These are phyloP conservation scores for Rhadina sibilatrix DNA, from an alignment of 2,113 vertebrate genomes.

Conservation along the genomic window DNA sequence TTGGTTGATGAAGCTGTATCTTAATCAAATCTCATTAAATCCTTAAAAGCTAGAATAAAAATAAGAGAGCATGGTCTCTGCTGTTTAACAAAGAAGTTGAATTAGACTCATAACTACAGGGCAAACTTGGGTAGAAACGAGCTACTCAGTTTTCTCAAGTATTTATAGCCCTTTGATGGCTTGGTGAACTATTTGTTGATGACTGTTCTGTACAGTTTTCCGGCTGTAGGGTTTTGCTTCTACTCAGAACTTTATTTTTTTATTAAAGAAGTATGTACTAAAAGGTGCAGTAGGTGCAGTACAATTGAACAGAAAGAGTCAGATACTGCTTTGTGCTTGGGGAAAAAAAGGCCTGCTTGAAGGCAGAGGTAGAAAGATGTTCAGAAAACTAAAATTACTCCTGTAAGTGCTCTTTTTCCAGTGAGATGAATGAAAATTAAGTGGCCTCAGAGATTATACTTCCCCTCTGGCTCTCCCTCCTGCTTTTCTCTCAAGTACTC, in stretches of 20 bases:
- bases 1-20: not conserved
- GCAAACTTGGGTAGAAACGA: not conserved
- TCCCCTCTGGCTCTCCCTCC: not conserved
- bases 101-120: not conserved
- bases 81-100: not conserved
- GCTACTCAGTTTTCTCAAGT: not conserved
- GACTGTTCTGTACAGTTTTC: not conserved
- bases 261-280: not conserved
- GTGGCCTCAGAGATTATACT: not conserved
- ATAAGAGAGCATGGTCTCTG: not conserved
- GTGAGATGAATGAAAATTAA: not conserved
- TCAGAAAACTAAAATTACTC: not conserved
- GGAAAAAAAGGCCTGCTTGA: not conserved
- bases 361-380: not conserved
- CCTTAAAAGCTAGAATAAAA: not conserved
- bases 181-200: not conserved
- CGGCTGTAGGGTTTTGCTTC: not conserved
- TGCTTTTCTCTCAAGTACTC: not conserved
- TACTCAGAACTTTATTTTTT: not conserved
- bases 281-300: not conserved
- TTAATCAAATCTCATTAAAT: not conserved
- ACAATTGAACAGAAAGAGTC: not conserved
- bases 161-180: not conserved
- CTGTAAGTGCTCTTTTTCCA: not conserved
- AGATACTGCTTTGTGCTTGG: not conserved